Percentiles rank a stretch among this genome's conserved stretches.
phyloP scores from a whole-genome alignment of 2,797 vertebrate genomes.

The Spinibarbus caldwelli region DNA sequence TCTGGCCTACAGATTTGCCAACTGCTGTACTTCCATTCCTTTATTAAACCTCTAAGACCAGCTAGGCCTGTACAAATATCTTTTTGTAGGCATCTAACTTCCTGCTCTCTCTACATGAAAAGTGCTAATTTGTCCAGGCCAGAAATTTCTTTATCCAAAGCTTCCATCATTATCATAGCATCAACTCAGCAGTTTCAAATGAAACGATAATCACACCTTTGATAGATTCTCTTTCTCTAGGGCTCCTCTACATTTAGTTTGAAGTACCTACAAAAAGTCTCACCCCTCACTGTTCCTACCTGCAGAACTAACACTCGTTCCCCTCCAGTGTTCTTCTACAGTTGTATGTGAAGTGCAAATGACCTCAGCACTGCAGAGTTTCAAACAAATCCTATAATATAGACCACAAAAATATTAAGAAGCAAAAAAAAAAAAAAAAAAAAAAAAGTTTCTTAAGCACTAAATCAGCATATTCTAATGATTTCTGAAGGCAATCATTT shows the following conservation, averaged over 20 bases:
- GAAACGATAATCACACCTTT: not conserved
- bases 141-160: not conserved
- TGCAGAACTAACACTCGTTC: not conserved
- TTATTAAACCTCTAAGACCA: not conserved
- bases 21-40: not conserved
- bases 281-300: not conserved
- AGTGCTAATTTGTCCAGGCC: not conserved
- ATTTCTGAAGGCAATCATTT: not conserved
- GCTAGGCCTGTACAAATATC: not conserved
- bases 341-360: not conserved
- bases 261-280: not conserved
- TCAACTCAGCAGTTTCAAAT: not conserved
- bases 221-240: not conserved
- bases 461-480: not conserved
- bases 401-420: not conserved
- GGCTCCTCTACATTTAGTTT: not conserved
- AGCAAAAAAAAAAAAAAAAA: too few relatives aligned
- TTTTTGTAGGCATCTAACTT: not conserved
- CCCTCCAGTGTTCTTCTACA: not conserved
- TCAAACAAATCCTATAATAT: not conserved
- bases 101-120: not conserved
- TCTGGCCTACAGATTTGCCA: not conserved
- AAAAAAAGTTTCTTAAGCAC: not conserved
- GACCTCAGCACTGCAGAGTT: not conserved
- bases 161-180: not conserved